Conservation (phyloP, 2,797 vertebrate species). For the Pangasius larnaudii region DNA sequence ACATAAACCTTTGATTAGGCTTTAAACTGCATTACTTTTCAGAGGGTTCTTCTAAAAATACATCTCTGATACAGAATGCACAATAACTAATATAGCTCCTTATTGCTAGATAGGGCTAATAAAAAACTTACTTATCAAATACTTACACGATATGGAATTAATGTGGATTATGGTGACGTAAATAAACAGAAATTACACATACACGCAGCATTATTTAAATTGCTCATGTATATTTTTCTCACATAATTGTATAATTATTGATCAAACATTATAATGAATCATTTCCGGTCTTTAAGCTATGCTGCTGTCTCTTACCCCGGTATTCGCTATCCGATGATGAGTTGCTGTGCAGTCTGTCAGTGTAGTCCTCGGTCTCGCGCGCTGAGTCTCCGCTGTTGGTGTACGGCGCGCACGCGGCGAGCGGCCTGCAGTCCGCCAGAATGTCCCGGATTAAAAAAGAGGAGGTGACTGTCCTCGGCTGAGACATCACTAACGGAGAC, state of each 20-base stretch:
- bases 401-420: conserved; percentile 95
- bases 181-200: neutral
- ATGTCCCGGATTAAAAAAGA: conserved; percentile 98
- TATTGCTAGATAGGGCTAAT: neutral
- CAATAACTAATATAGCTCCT: neutral
- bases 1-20: neutral
- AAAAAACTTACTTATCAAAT: neutral
- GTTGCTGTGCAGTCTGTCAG: conserved; percentile 91
- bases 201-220: neutral
- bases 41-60: neutral
- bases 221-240: neutral
- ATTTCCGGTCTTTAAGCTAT: neutral
- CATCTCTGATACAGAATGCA: neutral
- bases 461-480: conserved; percentile 95
- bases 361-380: conserved; percentile 89
- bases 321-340: conserved; percentile 94
- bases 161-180: neutral
- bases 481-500: conserved; percentile 86
- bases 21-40: neutral
- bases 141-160: neutral
- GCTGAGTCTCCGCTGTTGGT: conserved; percentile 88
- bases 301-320: conserved; percentile 81
- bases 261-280: neutral
- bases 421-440: conserved; percentile 94
- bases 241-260: neutral